phyloP scores from a whole-genome alignment of 2,888 invertebrate species.

The Periphyllus acericola region DNA sequence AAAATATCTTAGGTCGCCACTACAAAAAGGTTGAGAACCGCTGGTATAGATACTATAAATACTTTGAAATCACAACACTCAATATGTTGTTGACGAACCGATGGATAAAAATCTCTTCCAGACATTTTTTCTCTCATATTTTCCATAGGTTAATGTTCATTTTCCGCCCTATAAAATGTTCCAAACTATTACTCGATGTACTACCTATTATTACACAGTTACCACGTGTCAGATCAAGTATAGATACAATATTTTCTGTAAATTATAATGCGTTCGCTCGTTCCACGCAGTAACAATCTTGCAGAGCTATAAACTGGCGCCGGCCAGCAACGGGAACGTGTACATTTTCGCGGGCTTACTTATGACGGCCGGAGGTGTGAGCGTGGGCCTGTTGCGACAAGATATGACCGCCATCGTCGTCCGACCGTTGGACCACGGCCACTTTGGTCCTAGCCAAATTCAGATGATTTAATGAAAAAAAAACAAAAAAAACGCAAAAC shows the following conservation, averaged over 20 bases:
- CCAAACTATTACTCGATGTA: neutral
- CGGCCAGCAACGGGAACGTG: neutral
- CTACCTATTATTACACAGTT: too few relatives aligned
- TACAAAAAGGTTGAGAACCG: too few relatives aligned
- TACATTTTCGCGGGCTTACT: constrained; percentile 18
- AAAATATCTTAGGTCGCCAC: too few relatives aligned
- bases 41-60: too few relatives aligned
- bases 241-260: too few relatives aligned
- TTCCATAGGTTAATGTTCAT: neutral
- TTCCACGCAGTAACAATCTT: neutral
- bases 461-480: neutral
- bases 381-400: neutral
- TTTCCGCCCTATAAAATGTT: neutral
- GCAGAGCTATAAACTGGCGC: neutral
- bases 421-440: neutral
- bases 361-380: constrained; percentile 5
- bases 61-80: too few relatives aligned
- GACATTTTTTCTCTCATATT: too few relatives aligned
- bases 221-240: too few relatives aligned
- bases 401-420: neutral
- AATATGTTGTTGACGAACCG: too few relatives aligned
- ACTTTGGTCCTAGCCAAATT: neutral
- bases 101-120: too few relatives aligned
- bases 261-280: neutral
- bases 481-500: too few relatives aligned